Percentiles rank a stretch among this genome's conserved stretches.
These are phyloP conservation scores for Anarhynchus alexandrinus DNA, from an alignment of 2,113 vertebrate species.

Conservation along the genomic window DNA sequence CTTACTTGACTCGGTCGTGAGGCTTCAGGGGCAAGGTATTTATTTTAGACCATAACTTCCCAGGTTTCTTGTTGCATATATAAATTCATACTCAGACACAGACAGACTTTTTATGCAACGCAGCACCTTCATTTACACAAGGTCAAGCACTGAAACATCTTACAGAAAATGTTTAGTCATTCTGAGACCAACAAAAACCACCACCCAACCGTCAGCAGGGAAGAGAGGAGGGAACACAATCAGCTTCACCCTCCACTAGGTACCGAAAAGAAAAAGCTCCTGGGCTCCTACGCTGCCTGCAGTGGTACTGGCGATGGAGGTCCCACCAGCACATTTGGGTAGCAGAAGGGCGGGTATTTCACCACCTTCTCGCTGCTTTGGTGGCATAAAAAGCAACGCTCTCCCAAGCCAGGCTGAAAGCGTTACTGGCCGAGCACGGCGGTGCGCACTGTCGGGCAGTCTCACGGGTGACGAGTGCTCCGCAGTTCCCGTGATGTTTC, in stretches of 20 bases:
- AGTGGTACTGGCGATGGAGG: background rate
- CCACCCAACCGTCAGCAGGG: rapidly evolving
- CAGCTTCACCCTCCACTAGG: background rate
- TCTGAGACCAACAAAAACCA: background rate
- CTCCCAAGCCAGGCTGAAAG: background rate
- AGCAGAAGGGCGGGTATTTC: background rate
- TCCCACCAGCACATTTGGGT: background rate
- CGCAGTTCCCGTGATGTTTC: background rate
- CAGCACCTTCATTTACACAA: background rate
- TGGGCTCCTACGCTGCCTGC: background rate
- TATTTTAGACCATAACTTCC: background rate
- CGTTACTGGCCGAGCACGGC: background rate
- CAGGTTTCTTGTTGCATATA: background rate
- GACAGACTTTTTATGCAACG: background rate
- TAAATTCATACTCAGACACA: background rate
- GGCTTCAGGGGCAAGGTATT: background rate
- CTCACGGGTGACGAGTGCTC: rapidly evolving
- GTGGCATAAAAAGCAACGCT: background rate
- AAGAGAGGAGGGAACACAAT: background rate
- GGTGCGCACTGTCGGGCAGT: background rate
- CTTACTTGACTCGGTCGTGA: background rate
- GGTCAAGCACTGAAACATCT: background rate
- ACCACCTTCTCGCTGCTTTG: background rate
- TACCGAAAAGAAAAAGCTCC: rapidly evolving
- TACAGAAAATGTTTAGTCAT: background rate